Evolutionary conservation across 2,888 invertebrate genomes (phyloP).

Genomic region (Eupithecia inturbata): DNA sequence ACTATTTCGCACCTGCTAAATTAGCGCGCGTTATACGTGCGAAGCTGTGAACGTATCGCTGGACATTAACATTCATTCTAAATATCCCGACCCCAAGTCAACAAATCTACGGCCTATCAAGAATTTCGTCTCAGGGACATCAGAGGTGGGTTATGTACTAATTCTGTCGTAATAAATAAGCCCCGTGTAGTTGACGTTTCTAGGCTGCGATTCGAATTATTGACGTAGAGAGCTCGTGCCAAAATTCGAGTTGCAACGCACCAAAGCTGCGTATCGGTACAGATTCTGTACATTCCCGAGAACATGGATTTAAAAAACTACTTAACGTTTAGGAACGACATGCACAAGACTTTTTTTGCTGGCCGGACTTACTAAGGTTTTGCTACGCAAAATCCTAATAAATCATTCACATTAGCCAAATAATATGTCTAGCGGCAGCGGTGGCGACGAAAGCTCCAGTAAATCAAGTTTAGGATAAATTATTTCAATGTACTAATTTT

Average conservation of each 20-base stretch:
- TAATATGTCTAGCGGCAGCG: background rate
- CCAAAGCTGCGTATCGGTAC: slow-evolving; percentile 26
- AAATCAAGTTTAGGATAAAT: background rate
- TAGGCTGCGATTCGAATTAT: slow-evolving; percentile 79
- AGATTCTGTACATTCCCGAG: slow-evolving; percentile 19
- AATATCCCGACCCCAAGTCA: slow-evolving; percentile 46
- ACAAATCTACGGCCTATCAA: slow-evolving; percentile 53
- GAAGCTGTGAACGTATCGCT: slow-evolving; percentile 37
- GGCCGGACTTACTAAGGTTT: background rate
- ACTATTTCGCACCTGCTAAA: slow-evolving; percentile 17
- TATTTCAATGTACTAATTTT: background rate
- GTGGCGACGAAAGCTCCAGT: background rate
- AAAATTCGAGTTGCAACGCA: slow-evolving; percentile 60
- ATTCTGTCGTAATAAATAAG: slow-evolving; percentile 77
- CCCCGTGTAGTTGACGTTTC: slow-evolving; percentile 76
- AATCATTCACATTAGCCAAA: background rate
- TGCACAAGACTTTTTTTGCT: background rate
- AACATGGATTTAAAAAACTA: background rate
- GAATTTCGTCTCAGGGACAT: slow-evolving; percentile 66
- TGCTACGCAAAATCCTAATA: background rate
- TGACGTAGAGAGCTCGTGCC: slow-evolving; percentile 74
- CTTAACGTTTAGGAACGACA: background rate
- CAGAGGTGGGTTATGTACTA: slow-evolving; percentile 63
- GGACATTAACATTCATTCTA: slow-evolving; percentile 39
- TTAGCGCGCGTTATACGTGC: slow-evolving; percentile 26